Percentiles rank a stretch among this genome's conserved stretches.
Conservation (phyloP, 2,113 vertebrate genomes). For the Apteryx mantelli region DNA sequence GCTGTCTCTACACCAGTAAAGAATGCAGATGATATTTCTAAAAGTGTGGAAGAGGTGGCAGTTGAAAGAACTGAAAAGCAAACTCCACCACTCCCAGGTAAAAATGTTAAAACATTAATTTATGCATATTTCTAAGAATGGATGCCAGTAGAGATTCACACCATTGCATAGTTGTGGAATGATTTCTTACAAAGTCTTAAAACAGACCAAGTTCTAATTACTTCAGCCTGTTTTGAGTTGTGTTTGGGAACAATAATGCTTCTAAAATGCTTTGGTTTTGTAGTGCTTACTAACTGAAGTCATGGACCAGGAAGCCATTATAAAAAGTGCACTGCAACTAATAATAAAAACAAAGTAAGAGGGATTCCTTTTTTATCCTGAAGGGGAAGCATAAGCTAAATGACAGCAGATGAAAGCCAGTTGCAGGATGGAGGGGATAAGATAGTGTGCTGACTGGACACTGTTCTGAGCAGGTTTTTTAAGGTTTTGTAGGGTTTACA, state of each 20-base stretch:
- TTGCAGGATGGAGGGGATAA: background rate
- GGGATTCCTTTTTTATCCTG: background rate
- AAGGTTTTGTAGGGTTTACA: background rate
- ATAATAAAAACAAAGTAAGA: background rate
- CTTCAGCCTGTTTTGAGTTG: background rate
- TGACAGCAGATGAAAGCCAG: background rate
- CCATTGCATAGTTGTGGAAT: background rate
- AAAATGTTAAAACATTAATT: background rate
- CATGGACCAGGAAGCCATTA: background rate
- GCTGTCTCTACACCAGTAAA: slow-evolving; percentile 88
- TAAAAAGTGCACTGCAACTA: background rate
- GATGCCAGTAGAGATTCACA: background rate
- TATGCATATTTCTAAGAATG: background rate
- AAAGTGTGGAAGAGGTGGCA: slow-evolving; percentile 82
- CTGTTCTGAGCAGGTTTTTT: background rate
- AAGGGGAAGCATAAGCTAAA: background rate
- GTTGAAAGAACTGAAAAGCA: slow-evolving; percentile 85
- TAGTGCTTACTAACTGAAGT: background rate
- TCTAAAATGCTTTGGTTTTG: background rate
- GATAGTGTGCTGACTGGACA: background rate
- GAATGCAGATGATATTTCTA: slow-evolving; percentile 84
- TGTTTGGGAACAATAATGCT: background rate
- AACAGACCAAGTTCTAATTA: background rate
- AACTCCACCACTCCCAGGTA: slow-evolving; percentile 93
- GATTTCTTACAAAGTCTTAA: background rate